phyloP scores from a whole-genome alignment of 37 sponge, comb jelly and placozoan genomes.

The Aphrocallistes beatrix region DNA sequence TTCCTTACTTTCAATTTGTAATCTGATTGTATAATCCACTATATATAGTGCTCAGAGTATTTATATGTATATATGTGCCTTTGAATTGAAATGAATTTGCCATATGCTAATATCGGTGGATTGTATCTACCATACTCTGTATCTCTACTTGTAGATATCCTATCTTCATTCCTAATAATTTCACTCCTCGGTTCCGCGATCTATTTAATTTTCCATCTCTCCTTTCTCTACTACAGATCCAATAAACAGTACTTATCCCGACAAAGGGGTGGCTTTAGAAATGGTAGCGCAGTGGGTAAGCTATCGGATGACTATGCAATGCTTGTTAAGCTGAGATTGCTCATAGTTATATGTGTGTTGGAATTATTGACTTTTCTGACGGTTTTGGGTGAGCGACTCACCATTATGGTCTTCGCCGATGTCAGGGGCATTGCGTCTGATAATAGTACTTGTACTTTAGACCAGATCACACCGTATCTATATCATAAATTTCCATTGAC shows the following conservation, averaged over 20 bases:
- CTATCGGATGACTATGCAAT: not conserved
- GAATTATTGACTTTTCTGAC: not conserved
- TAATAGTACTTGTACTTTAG: not conserved
- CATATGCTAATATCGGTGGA: slow-evolving; percentile 13
- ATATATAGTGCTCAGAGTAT: no score
- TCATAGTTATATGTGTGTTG: not conserved
- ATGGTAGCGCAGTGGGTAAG: not conserved
- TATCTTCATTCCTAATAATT: not conserved
- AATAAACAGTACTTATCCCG: not conserved
- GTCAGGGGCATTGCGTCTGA: not conserved
- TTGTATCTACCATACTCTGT: not conserved
- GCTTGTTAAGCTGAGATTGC: not conserved
- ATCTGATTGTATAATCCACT: no score
- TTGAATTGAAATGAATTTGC: not conserved
- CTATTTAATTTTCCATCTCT: not conserved
- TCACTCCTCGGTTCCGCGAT: not conserved
- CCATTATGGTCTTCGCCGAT: not conserved
- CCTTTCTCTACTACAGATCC: not conserved
- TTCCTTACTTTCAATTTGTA: no score
- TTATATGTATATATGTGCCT: not conserved
- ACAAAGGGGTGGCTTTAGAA: not conserved
- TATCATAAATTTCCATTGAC: not conserved
- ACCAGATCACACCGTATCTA: not conserved
- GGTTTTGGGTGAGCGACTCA: not conserved
- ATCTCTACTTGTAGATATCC: not conserved